These are phyloP conservation scores for Zaprionus capensis DNA, from an alignment of 1,140 invertebrate species.

Conservation along the genomic window DNA sequence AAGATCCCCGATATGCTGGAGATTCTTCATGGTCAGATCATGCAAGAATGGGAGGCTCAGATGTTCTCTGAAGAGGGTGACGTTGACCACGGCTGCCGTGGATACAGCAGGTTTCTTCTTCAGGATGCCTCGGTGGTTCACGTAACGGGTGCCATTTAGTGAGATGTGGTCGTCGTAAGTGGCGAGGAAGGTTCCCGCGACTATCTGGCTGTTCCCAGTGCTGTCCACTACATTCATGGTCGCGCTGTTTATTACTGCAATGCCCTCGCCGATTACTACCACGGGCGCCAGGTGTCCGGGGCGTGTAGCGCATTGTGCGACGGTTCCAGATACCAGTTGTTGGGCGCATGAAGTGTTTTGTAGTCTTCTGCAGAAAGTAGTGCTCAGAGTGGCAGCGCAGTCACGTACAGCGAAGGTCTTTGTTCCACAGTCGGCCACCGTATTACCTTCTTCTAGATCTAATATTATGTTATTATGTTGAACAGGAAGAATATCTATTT, in stretches of 20 bases:
- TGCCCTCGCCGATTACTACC: conserved; percentile 12
- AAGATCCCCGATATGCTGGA: conserved; percentile 15
- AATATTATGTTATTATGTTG: too few relatives aligned
- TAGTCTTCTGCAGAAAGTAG: conserved; percentile 16
- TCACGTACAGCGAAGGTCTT: too few relatives aligned
- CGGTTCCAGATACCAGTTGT: conserved; percentile 28
- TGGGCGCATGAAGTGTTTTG: conserved; percentile 12
- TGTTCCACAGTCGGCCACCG: too few relatives aligned
- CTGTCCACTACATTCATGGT: conserved; percentile 11
- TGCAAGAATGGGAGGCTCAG: conserved; percentile 12
- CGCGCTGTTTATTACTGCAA: conserved; percentile 13
- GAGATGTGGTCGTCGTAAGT: conserved; percentile 15
- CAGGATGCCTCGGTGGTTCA: too few relatives aligned
- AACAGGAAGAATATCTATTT: conserved; percentile 27
- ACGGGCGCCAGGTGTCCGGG: conserved; percentile 18
- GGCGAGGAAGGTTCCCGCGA: conserved; percentile 15
- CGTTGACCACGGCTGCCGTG: conserved; percentile 2
- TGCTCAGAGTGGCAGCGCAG: conserved; percentile 17
- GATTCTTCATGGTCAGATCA: conserved; percentile 1
- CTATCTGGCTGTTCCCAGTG: not conserved
- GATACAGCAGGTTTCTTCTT: not conserved
- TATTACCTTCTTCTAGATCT: too few relatives aligned
- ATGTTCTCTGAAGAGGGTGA: conserved; percentile 11
- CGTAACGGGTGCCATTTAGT: conserved; percentile 15
- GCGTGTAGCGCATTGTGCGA: conserved; percentile 14